Conservation (phyloP, 2,797 vertebrate species). For the Chloroceryle amazona region DNA sequence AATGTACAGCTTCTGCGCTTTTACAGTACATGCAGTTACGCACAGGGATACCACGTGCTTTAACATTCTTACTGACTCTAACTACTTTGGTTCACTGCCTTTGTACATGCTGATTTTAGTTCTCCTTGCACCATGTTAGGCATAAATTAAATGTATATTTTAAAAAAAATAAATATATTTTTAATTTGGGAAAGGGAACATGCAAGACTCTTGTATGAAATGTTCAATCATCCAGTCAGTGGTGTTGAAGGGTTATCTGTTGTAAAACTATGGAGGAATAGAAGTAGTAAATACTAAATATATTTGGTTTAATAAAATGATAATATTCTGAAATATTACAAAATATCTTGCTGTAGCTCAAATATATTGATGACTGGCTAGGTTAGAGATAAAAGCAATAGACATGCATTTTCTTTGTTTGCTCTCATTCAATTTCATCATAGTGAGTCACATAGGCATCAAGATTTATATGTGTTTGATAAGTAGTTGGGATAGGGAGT, state of each 20-base stretch:
- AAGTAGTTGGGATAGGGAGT: constrained; percentile 41
- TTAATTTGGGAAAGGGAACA: background rate
- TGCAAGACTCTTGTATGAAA: background rate
- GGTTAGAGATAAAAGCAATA: constrained; percentile 58
- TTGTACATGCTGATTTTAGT: background rate
- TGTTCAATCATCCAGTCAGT: background rate
- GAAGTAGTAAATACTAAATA: background rate
- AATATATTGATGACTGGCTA: constrained; percentile 40
- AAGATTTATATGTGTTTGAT: constrained; percentile 71
- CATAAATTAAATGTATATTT: background rate
- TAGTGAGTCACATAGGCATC: constrained; percentile 63
- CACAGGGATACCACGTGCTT: background rate
- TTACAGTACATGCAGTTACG: constrained; percentile 2
- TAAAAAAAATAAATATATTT: accelerated
- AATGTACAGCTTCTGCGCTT: constrained; percentile 31
- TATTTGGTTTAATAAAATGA: constrained; percentile 30
- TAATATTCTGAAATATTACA: constrained; percentile 34
- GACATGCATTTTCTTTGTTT: constrained; percentile 57
- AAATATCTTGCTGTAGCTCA: constrained; percentile 29
- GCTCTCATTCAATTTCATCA: constrained; percentile 57
- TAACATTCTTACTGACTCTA: background rate
- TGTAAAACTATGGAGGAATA: background rate
- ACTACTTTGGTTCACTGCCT: background rate
- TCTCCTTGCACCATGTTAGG: background rate
- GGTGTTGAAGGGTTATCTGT: background rate